Percentiles rank a stretch among this genome's conserved stretches.
phyloP scores from a whole-genome alignment of 2,888 invertebrate species.

The Ochropacha duplaris region DNA sequence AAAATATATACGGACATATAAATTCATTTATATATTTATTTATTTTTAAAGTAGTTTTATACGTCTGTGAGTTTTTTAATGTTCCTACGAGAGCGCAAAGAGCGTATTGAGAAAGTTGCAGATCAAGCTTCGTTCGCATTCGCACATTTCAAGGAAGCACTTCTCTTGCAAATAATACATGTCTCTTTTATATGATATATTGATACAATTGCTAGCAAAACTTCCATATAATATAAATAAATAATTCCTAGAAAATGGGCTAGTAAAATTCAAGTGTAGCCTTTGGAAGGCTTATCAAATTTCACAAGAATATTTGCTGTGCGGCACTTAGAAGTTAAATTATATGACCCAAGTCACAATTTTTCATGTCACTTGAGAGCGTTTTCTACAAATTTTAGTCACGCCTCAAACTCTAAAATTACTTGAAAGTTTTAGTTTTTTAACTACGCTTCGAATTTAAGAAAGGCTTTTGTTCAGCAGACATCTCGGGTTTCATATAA shows the following conservation, averaged over 20 bases:
- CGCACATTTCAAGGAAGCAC: slow-evolving; percentile 50
- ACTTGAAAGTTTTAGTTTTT: no score
- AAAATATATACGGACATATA: no score
- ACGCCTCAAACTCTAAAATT: background rate
- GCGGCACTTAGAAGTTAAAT: background rate
- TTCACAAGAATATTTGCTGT: background rate
- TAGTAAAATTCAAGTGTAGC: background rate
- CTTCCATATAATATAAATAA: slow-evolving; percentile 1
- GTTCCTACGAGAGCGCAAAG: slow-evolving; percentile 5
- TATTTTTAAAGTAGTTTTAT: no score
- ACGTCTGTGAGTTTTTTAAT: no score
- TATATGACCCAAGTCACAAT: background rate
- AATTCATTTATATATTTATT: background rate
- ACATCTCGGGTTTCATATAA: no score
- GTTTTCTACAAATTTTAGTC: background rate
- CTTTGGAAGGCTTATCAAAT: background rate
- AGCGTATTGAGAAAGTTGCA: slow-evolving; percentile 56
- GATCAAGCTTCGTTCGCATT: slow-evolving; percentile 36
- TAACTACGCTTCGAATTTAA: no score
- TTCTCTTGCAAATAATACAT: slow-evolving; percentile 46
- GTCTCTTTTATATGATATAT: slow-evolving; percentile 40
- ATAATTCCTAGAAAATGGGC: background rate
- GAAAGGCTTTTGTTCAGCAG: no score
- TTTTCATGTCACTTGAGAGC: background rate
- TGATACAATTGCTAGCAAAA: slow-evolving; percentile 37